These are phyloP conservation scores for Pocota personata DNA, from an alignment of 2,888 invertebrate genomes.

Conservation along the genomic window DNA sequence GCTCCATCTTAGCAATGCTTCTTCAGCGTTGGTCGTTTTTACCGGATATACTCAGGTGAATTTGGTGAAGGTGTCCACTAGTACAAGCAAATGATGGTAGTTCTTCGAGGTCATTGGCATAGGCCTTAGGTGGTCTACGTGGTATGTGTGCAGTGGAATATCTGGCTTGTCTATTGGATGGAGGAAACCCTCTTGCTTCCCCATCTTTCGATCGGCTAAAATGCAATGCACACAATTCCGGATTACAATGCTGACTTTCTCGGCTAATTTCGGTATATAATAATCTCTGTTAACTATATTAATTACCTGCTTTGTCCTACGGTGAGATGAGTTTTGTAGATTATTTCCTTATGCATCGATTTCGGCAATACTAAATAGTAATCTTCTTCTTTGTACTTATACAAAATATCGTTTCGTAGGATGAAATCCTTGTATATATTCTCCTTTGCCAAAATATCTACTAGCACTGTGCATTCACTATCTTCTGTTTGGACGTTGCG, in stretches of 20 bases:
- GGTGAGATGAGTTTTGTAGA: conserved; percentile 47
- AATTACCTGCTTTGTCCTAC: conserved; percentile 26
- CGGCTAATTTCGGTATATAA: conserved; percentile 1
- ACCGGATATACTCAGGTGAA: neutral
- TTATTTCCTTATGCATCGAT: conserved; percentile 48
- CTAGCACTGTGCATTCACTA: neutral
- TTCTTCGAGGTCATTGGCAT: neutral
- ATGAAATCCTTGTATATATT: neutral
- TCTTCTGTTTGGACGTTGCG: conserved; percentile 3
- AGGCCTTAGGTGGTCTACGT: conserved; percentile 2
- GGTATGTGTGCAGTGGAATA: conserved; percentile 37
- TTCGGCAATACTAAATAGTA: conserved; percentile 54
- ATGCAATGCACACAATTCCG: conserved; percentile 39
- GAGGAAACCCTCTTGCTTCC: conserved; percentile 77
- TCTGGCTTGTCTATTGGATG: conserved; percentile 77
- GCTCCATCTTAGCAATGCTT: neutral
- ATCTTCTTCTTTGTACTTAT: conserved; percentile 40
- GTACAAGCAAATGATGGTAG: neutral
- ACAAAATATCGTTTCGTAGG: conserved; percentile 8
- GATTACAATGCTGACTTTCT: neutral
- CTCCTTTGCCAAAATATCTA: neutral
- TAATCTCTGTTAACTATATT: conserved; percentile 4
- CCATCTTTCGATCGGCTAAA: conserved; percentile 71
- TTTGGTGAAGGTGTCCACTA: neutral
- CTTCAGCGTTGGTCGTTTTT: neutral